Conservation (phyloP, 2,888 invertebrate species). For the Rugalucina vietnamica region DNA sequence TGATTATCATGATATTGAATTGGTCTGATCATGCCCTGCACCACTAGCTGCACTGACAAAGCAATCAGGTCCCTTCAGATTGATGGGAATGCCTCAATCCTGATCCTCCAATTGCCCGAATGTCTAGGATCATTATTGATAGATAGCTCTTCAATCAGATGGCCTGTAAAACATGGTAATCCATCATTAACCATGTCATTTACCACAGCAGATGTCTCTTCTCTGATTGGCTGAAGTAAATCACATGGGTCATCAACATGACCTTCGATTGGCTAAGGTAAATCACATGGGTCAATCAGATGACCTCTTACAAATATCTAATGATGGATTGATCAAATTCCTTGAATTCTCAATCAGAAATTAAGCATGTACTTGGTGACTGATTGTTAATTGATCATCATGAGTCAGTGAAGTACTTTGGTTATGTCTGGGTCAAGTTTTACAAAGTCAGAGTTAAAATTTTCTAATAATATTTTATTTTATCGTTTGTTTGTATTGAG, state of each 20-base stretch:
- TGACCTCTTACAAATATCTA: slow-evolving; percentile 4
- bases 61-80: no score
- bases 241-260: neutral
- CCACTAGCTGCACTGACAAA: no score
- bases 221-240: slow-evolving; percentile 12
- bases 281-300: neutral
- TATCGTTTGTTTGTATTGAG: no score
- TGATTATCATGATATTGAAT: no score
- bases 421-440: no score
- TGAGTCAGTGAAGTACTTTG: no score
- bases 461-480: no score
- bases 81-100: no score
- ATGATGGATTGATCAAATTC: neutral
- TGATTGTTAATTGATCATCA: neutral
- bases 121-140: slow-evolving; percentile 3
- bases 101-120: no score
- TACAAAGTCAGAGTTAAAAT: no score
- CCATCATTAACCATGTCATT: slow-evolving; percentile 15
- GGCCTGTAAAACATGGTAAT: slow-evolving; percentile 15
- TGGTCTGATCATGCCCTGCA: no score
- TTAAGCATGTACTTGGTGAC: neutral
- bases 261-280: slow-evolving; percentile 6
- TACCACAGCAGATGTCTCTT: slow-evolving; percentile 9
- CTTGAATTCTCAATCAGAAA: neutral
- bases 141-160: slow-evolving; percentile 17